Base-by-base conservation (phyloP, 1,140 invertebrate species). In the Papilio machaon region DNA sequence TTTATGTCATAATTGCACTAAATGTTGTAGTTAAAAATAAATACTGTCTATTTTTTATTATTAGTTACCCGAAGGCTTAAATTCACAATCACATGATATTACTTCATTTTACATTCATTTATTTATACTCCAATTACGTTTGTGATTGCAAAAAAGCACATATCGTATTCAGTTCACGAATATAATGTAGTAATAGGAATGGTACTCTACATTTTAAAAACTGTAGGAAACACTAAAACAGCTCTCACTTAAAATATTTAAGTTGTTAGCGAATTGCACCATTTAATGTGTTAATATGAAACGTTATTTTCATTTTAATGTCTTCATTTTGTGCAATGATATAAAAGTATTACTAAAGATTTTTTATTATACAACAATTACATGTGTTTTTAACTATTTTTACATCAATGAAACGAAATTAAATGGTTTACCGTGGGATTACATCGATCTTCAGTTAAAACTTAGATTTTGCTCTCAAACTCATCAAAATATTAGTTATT, bases 81-180 rank as follows among this genome's bases (percentile, higher is more conserved):
- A 13, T 23, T 17, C 67, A 83, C 54, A 80, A 46, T 60, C 35
- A 43, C 76, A 52, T 60, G 38, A 23, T 76, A 83, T 84, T 82
- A 76, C 80, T 73, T 80, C 49, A 84, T 84, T 81, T 82, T 76
- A 80, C 79, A 77, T 79, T 79, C 67, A 79, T 80, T 80, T 76
- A 70, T 84, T 83, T 81, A 81, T 82, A 84, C 82, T 83, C 80
- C 80, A 85, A 81, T 85, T 83, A 80, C 81, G 54, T 82, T 79
- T 82, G 80, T 38, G 52, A 64, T 83, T 85, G 80, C 84, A 78
- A 81, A 84, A 82, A 47, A 52, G 30, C 5, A 13, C 11, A 67
- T 60, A 19, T 74, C 73, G 64, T 17, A 82, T 76, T 82, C 46
- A 35, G 47, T 49, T 73, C 60, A 79, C 52, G 76, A 64, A 78